These are phyloP conservation scores for Osmoderma eremita DNA, from an alignment of 2,888 invertebrate genomes.

Conservation along the genomic window DNA sequence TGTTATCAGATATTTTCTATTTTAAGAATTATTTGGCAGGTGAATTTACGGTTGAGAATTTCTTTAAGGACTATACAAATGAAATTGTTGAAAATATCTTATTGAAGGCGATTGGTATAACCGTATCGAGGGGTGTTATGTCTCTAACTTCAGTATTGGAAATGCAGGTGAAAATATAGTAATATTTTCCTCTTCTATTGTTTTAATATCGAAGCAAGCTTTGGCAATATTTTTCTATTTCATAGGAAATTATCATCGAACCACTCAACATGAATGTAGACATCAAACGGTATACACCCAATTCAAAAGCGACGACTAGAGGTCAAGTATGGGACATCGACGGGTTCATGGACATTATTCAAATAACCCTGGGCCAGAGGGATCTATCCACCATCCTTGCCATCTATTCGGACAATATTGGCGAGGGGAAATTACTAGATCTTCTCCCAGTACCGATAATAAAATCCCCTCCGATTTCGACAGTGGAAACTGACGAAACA, in stretches of 20 bases:
- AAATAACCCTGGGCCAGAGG: conserved; percentile 77
- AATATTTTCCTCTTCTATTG: not conserved
- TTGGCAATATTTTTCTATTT: not conserved
- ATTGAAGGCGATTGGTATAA: conserved; percentile 74
- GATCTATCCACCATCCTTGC: conserved; percentile 78
- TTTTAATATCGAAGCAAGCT: not conserved
- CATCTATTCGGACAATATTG: conserved; percentile 78
- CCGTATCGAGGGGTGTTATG: conserved; percentile 77
- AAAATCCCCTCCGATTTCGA: conserved; percentile 49
- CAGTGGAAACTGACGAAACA: conserved; percentile 53
- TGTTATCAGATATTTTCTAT: no score
- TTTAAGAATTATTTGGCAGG: conserved; percentile 64
- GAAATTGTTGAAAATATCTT: conserved; percentile 77
- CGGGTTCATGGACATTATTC: conserved; percentile 73
- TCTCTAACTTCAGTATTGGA: conserved; percentile 77
- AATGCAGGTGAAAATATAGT: conserved; percentile 68
- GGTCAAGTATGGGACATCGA: conserved; percentile 68
- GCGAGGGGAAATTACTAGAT: conserved; percentile 69
- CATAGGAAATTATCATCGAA: conserved; percentile 79
- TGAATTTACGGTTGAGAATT: conserved; percentile 81
- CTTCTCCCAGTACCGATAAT: conserved; percentile 56
- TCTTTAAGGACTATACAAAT: conserved; percentile 68
- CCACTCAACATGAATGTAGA: conserved; percentile 78
- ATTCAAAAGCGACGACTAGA: conserved; percentile 59
- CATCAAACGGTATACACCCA: conserved; percentile 72